phyloP scores from a whole-genome alignment of 2,888 invertebrate genomes.

The Agonopterix alstromeriana region DNA sequence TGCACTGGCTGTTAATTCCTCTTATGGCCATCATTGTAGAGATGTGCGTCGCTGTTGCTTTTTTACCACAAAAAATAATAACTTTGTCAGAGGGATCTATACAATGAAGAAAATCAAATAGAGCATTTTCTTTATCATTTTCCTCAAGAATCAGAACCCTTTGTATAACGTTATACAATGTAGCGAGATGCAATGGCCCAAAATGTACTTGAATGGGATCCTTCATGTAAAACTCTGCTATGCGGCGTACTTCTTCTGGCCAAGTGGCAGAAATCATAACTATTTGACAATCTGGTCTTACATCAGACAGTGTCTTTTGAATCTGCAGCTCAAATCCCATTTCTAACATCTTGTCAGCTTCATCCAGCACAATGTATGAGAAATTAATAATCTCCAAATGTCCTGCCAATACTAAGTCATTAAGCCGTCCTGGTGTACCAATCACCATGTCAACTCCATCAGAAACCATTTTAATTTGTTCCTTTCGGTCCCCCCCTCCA shows the following conservation, averaged over 20 bases:
- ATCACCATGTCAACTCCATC: constrained; percentile 94
- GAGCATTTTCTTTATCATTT: constrained; percentile 79
- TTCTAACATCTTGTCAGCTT: constrained; percentile 92
- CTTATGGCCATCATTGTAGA: constrained; percentile 85
- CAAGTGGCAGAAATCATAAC: constrained; percentile 98
- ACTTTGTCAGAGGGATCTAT: constrained; percentile 88
- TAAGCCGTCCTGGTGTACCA: constrained; percentile 95
- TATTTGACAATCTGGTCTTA: constrained; percentile 92
- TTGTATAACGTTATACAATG: constrained; percentile 91
- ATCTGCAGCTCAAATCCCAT: constrained; percentile 94
- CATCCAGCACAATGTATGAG: constrained; percentile 94
- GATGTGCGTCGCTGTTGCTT: constrained; percentile 88
- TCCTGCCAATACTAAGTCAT: constrained; percentile 87
- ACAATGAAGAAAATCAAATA: constrained; percentile 81
- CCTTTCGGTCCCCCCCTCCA: constrained; percentile 89
- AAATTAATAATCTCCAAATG: constrained; percentile 85
- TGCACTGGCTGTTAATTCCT: constrained; percentile 83
- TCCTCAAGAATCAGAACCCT: constrained; percentile 84
- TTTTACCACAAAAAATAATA: constrained; percentile 93
- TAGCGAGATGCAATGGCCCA: constrained; percentile 91
- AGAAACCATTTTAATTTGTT: constrained; percentile 84
- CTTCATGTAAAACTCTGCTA: constrained; percentile 91
- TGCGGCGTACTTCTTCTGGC: constrained; percentile 90
- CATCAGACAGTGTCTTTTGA: constrained; percentile 85
- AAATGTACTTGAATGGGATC: constrained; percentile 94